A percentile compares a stretch with the other conserved stretches of the same genome.
Evolutionary conservation across 2,113 vertebrate genomes (phyloP).

Genomic region (Burhinus bistriatus): DNA sequence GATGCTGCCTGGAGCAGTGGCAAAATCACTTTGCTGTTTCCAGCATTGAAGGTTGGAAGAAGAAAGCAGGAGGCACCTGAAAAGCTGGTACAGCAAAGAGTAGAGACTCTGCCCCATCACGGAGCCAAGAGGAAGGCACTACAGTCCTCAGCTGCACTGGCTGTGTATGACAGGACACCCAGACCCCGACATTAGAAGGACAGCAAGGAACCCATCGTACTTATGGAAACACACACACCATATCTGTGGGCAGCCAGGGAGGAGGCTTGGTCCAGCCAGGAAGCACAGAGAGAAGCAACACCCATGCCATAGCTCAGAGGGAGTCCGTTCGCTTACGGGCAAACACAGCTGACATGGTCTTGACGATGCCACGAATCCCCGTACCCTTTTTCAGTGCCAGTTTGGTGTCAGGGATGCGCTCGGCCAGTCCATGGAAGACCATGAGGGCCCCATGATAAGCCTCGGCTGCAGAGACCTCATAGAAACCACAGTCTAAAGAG

Average conservation of each 20-base stretch:
- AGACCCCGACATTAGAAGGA: background rate
- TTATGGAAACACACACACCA: background rate
- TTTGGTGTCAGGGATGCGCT: conserved; percentile 76
- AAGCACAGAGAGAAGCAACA: background rate
- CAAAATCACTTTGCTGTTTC: background rate
- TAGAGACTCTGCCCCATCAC: background rate
- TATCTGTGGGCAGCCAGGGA: background rate
- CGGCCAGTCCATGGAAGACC: conserved; percentile 81
- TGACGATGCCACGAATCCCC: conserved; percentile 82
- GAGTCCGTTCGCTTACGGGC: conserved; percentile 82
- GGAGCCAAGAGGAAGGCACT: background rate
- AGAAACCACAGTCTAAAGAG: conserved; percentile 81
- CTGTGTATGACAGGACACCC: background rate
- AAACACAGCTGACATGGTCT: conserved; percentile 84
- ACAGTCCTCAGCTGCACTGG: background rate
- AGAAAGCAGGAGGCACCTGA: background rate
- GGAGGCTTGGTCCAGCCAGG: background rate
- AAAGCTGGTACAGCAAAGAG: background rate
- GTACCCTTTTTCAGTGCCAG: conserved; percentile 73
- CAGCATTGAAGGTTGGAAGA: background rate
- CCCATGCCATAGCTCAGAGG: conserved; percentile 37
- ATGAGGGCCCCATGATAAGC: conserved; percentile 82
- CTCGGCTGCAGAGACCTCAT: conserved; percentile 84
- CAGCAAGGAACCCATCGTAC: background rate
- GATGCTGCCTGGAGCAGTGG: background rate